Evolutionary conservation across 1,140 invertebrate species (phyloP), one percentile per base, ranked within the genome.

Genomic region (Drosophila kurseongensis): DNA sequence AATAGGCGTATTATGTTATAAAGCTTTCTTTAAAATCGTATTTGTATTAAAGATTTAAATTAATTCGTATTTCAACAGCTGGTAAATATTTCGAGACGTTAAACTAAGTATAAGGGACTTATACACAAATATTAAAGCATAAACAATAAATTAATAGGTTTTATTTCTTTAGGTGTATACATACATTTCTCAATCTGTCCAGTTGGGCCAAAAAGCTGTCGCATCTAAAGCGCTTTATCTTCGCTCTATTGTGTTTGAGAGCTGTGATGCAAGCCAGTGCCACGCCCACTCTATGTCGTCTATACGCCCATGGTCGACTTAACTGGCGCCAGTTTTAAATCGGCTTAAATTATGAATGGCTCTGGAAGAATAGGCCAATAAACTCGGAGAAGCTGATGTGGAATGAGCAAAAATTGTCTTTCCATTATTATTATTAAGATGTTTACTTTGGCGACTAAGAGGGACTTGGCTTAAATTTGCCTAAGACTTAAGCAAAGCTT

Each of bases 381-480:
- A 27, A 42, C 32, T 52, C 57, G 32, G 52, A 72, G 62, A 71
- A 58, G 47, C 75, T 60, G 63, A 79, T 63, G 65, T 66, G 48
- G 63, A 61, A 66, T 63, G 54, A 63, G 76, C 57, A 35, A 52
- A 54, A 69, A 69, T 68, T 78, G 73, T 69, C 73, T 83, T 45
- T 48, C 35, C 68, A 62, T 74, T 73, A 73, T 84, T 75, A 84
- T 85, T 77, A 84, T 77, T 80, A 85, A 80, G 72, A 68, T 84
- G 80, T 85, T 85, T 80, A 65, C 67, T 52, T 80, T 84, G 40
- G 29, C 10, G 50, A 47, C 60, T 45, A 73, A 18, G 23, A 13
- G 9, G 42, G 36, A 42, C 36, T 51, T 40, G 23, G 16, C 67
- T 35, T 3, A 13, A 69, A 68, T 68, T 68, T 71, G 16, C n/a